Percentiles rank a stretch among this genome's conserved stretches.
Conservation (phyloP, 2,113 vertebrate genomes). For the Psilopogon haemacephalus region DNA sequence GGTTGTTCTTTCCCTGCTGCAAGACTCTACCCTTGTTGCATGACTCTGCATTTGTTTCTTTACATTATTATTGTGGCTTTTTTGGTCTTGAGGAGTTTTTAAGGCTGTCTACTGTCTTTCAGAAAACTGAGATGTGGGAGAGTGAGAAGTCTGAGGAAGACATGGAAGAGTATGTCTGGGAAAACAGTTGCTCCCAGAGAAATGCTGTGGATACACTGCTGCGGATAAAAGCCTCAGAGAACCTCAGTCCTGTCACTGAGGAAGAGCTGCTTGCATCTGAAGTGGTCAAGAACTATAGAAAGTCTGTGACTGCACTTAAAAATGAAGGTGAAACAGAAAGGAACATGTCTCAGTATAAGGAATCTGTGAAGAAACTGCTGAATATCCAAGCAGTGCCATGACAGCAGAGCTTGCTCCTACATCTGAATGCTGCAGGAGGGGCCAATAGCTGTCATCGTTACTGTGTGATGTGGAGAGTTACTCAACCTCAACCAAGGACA, state of each 20-base stretch:
- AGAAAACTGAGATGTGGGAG: constrained; percentile 96
- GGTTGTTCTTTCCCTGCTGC: no score
- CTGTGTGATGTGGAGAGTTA: neutral
- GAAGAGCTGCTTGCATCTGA: constrained; percentile 80
- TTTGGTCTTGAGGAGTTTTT: neutral
- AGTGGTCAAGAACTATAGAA: constrained; percentile 83
- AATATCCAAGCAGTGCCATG: constrained; percentile 28
- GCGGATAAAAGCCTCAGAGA: constrained; percentile 72
- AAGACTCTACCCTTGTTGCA: no score
- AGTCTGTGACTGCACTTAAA: constrained; percentile 81
- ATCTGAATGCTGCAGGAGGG: neutral
- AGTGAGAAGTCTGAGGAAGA: constrained; percentile 85
- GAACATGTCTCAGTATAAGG: constrained; percentile 84
- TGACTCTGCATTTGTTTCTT: neutral
- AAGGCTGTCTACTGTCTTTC: neutral
- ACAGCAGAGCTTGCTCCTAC: neutral
- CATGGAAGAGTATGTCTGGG: constrained; percentile 93
- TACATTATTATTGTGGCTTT: neutral
- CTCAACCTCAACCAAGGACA: neutral
- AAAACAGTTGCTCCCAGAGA: constrained; percentile 86
- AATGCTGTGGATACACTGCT: constrained; percentile 80
- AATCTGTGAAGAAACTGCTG: constrained; percentile 87
- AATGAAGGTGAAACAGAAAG: constrained; percentile 86
- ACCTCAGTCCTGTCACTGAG: constrained; percentile 22
- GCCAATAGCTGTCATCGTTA: neutral